Percentiles rank a stretch among this genome's conserved stretches.
Evolutionary conservation across 2,797 vertebrate genomes (phyloP).

Genomic region (Micrastur ruficollis): DNA sequence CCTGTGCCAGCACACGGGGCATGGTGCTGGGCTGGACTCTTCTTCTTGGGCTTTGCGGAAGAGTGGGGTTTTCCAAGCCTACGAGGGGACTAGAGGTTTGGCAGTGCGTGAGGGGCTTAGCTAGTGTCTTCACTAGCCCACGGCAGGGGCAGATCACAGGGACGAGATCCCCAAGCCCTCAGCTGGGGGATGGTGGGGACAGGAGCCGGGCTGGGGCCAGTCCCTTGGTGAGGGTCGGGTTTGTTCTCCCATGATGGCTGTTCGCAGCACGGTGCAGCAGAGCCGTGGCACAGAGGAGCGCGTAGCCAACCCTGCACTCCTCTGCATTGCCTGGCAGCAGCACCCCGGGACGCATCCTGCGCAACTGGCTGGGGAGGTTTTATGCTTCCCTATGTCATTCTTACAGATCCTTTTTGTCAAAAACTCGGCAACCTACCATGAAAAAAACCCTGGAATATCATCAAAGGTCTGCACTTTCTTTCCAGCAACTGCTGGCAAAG

Average conservation of each 20-base stretch:
- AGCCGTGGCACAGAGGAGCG: not conserved
- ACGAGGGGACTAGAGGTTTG: not conserved
- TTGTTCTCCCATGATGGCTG: not conserved
- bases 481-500: not conserved
- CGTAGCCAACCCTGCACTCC: not conserved
- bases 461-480: not conserved
- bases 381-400: not conserved
- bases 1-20: too few species aligned
- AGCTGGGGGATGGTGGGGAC: rapidly evolving
- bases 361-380: not conserved
- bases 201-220: not conserved
- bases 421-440: not conserved
- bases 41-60: not conserved
- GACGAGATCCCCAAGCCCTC: not conserved
- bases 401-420: not conserved
- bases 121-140: not conserved
- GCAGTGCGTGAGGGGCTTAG: not conserved
- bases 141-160: rapidly evolving
- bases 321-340: not conserved
- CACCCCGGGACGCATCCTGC: not conserved
- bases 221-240: not conserved
- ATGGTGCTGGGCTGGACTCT: not conserved
- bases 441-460: not conserved
- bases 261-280: not conserved
- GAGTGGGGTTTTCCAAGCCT: not conserved